Percentiles rank a stretch among this genome's conserved stretches.
Evolutionary conservation across 2,797 vertebrate species (phyloP).

Genomic region (Varecia variegata): DNA sequence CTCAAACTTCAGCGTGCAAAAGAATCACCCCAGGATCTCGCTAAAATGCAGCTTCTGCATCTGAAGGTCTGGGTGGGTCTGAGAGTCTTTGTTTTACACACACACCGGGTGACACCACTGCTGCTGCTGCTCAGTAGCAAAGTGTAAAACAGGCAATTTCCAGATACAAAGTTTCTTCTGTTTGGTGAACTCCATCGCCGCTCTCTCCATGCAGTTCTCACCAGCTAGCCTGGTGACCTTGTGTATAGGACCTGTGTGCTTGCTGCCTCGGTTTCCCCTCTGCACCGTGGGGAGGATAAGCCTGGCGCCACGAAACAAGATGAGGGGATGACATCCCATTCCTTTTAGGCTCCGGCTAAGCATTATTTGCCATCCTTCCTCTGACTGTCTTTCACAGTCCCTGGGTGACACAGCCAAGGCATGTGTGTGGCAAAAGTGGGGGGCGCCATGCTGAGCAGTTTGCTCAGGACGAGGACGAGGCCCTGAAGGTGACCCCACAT

Average conservation of each 20-base stretch:
- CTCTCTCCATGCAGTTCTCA: neutral
- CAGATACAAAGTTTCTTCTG: neutral
- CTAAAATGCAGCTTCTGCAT: neutral
- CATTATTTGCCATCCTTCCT: neutral
- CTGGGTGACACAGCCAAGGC: neutral
- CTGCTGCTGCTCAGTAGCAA: neutral
- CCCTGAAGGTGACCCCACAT: rapidly evolving
- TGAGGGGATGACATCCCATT: neutral
- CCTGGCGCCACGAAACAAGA: rapidly evolving
- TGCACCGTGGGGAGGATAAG: neutral
- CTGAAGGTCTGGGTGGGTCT: neutral
- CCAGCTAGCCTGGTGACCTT: neutral
- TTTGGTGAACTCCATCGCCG: neutral
- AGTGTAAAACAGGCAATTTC: neutral
- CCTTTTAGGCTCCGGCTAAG: neutral
- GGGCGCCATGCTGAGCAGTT: rapidly evolving
- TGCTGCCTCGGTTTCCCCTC: neutral
- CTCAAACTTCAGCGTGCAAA: neutral
- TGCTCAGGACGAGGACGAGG: neutral
- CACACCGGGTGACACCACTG: rapidly evolving
- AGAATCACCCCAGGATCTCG: neutral
- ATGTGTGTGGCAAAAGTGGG: too few species aligned
- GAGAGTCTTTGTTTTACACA: neutral
- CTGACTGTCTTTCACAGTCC: neutral
- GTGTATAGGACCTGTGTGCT: neutral